A percentile compares a stretch with the other conserved stretches of the same genome.
Conservation (phyloP, 2,113 vertebrate species). For the Amazona vittata region DNA sequence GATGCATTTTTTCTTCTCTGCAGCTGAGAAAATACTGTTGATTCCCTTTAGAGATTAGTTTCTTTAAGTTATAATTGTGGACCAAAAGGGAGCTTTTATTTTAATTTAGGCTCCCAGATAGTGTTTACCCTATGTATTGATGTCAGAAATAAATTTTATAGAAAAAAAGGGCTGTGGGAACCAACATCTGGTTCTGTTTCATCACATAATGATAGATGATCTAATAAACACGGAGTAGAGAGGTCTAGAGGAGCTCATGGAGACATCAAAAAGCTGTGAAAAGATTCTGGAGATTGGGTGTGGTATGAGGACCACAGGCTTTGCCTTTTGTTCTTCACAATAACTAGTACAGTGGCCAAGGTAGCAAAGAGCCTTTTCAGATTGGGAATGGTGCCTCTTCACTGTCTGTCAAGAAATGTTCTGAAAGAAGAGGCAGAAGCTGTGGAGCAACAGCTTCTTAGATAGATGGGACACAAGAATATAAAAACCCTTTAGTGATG, state of each 20-base stretch:
- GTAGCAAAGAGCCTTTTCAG: neutral
- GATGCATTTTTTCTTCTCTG: neutral
- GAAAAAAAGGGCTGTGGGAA: neutral
- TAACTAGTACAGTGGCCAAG: neutral
- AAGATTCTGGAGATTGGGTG: neutral
- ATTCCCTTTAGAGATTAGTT: neutral
- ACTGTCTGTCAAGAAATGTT: neutral
- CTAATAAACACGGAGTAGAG: neutral
- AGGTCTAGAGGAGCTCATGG: neutral
- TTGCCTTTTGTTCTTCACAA: neutral
- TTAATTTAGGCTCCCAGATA: neutral
- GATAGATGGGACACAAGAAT: neutral
- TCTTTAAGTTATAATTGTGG: neutral
- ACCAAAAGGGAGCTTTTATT: neutral
- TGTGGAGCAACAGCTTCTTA: neutral
- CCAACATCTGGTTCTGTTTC: neutral
- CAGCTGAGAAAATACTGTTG: neutral
- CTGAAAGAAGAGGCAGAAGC: neutral
- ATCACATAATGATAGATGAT: neutral
- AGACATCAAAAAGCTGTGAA: neutral
- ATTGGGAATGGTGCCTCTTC: neutral
- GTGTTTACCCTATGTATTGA: neutral
- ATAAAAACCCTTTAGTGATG: neutral
- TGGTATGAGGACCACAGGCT: neutral
- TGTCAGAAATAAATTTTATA: neutral